Percentiles rank a stretch among this genome's conserved stretches.
Evolutionary conservation across 1,140 invertebrate genomes (phyloP).

Genomic region (Pantala flavescens): DNA sequence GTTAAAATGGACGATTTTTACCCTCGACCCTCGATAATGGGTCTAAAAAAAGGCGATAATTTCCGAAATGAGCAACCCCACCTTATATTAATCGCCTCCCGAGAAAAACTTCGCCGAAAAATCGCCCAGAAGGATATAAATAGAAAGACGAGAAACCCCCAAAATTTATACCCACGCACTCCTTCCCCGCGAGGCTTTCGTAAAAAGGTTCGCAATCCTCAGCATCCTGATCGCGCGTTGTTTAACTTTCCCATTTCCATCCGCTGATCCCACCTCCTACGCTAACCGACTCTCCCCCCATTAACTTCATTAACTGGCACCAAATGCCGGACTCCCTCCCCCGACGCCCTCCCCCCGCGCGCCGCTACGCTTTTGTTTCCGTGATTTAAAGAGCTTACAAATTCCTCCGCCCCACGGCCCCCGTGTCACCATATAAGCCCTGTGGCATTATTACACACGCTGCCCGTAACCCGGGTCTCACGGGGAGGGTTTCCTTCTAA

Average conservation of each 20-base stretch:
- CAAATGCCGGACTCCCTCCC: neutral
- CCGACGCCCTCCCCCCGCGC: neutral
- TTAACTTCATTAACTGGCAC: neutral
- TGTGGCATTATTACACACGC: neutral
- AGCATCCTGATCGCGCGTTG: neutral
- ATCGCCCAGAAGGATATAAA: too few species aligned
- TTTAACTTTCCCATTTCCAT: conserved; percentile 6
- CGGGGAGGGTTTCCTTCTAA: neutral
- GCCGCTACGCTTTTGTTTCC: neutral
- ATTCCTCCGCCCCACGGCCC: neutral
- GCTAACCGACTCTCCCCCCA: neutral
- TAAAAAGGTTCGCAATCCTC: neutral
- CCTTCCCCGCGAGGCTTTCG: too few species aligned
- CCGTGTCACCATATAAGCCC: conserved; percentile 3
- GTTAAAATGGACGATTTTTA: too few species aligned
- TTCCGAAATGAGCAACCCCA: too few species aligned
- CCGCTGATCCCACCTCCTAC: neutral
- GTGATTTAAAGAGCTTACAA: conserved; percentile 10
- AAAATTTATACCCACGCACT: too few species aligned
- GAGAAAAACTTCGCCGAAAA: too few species aligned
- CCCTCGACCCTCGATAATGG: too few species aligned
- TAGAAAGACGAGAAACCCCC: too few species aligned
- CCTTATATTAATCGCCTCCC: too few species aligned
- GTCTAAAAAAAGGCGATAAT: too few species aligned
- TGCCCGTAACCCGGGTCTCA: neutral